Base-by-base conservation (phyloP, 1,140 invertebrate genomes). In the Tetraneura akinire region DNA sequence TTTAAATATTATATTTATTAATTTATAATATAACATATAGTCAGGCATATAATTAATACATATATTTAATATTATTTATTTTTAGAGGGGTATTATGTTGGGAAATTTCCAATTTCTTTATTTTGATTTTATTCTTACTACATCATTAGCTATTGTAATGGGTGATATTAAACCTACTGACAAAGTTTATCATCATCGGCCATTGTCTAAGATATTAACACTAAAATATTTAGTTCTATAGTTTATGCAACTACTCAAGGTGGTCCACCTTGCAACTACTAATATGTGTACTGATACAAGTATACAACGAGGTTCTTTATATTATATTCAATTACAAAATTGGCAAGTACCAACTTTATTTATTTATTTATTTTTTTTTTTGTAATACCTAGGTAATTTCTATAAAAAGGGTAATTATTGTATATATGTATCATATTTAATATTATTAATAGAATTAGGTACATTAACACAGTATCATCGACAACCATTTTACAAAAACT, bases 61-160 rank as follows among this genome's bases (percentile, higher is more conserved):
- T n/a, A n/a, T n/a, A n/a, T n/a, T n/a, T n/a, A n/a, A n/a, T n/a
- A n/a, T n/a, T 8, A 37, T 37, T 37, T 42, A 6, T 68, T 81
- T 82, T 66, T 55, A 84, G 83, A 64, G 64, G 21, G 83, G 82
- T 14, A 55, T 82, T 32, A 83, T 92, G 81, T 86, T 94, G 64
- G 91, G 92, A 11, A 92, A 94, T 85, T 88, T 91, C 76, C 91
- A 95, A 86, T 95, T 93, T 86, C 88, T 95, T 21, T 95, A 93
- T 86, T 93, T 94, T 84, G 94, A 95, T 86, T 87, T 95, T 37
- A 90, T 93, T 82, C 89, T 95, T 37, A 94, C 93, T 8, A 93
- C 92, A 1, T 88, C 90, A 80, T 89, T 94, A 82, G 92, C 93
- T 18, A 87, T 92, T 78, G 91, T 92, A 47, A 92, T 95, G 85